Evolutionary conservation across 2,888 invertebrate genomes (phyloP).

Genomic region (Lasioglossum vierecki): DNA sequence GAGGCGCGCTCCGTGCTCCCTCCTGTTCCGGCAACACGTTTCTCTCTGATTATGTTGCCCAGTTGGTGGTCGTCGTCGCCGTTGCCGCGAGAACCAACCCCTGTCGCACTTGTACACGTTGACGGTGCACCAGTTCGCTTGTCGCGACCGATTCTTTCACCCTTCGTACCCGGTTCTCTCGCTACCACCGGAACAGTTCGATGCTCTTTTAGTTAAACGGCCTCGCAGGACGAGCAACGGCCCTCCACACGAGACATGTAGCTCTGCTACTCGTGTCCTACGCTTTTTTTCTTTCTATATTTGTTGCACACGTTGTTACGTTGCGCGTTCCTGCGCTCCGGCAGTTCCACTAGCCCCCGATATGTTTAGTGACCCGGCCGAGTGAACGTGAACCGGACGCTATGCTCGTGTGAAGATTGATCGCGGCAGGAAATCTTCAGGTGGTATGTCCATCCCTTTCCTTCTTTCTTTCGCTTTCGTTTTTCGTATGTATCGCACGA

Average conservation of each 20-base stretch:
- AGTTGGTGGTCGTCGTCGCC: neutral
- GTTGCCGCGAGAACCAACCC: neutral
- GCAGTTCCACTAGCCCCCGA: conserved; percentile 4
- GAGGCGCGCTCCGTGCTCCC: conserved; percentile 40
- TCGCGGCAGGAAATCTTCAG: conserved; percentile 50
- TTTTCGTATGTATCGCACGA: neutral
- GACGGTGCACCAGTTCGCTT: neutral
- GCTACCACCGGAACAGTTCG: neutral
- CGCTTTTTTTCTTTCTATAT: conserved; percentile 29
- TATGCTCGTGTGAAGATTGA: conserved; percentile 32
- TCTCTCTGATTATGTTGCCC: conserved; percentile 12
- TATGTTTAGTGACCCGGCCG: conserved; percentile 49
- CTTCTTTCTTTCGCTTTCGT: neutral
- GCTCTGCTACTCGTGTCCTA: neutral
- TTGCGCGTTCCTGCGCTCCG: neutral
- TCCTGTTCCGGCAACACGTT: conserved; percentile 40
- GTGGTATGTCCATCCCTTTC: conserved; percentile 52
- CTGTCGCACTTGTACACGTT: neutral
- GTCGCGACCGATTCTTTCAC: neutral
- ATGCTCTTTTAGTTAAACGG: conserved; percentile 12
- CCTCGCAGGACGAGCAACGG: neutral
- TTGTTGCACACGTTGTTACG: neutral
- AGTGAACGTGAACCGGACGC: conserved; percentile 45
- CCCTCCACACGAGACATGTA: conserved; percentile 17
- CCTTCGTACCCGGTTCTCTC: neutral